A percentile compares a stretch with the other conserved stretches of the same genome.
These are phyloP conservation scores for Aphrophora alni DNA, from an alignment of 2,888 invertebrate genomes.

Conservation along the genomic window DNA sequence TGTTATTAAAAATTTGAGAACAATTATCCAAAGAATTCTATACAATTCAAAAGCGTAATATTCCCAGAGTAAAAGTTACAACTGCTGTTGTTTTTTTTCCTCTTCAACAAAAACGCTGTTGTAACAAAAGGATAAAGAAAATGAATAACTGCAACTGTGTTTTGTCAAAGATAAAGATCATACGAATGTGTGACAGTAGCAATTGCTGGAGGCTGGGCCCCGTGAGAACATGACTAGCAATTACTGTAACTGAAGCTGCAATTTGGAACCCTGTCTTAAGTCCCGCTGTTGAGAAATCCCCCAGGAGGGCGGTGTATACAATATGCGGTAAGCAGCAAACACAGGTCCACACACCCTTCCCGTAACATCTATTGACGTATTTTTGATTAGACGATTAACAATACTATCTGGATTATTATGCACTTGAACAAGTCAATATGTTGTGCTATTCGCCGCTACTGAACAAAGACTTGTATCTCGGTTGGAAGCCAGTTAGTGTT, in stretches of 20 bases:
- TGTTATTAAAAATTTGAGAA: no score
- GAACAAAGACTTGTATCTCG: not conserved
- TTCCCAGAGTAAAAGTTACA: not conserved
- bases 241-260: constrained; percentile 39
- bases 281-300: constrained; percentile 28
- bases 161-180: not conserved
- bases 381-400: constrained; percentile 37
- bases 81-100: no score
- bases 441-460: not conserved
- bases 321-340: constrained; percentile 28
- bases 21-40: no score
- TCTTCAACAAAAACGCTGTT: not conserved
- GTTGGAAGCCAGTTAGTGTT: not conserved
- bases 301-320: constrained; percentile 7
- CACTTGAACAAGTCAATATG: constrained; percentile 23
- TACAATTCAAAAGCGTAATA: not conserved
- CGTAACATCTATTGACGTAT: constrained; percentile 37
- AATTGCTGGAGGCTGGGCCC: not conserved
- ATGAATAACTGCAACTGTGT: not conserved
- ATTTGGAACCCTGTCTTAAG: constrained; percentile 28
- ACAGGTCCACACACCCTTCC: constrained; percentile 25
- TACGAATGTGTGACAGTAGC: not conserved
- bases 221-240: constrained; percentile 33
- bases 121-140: not conserved
- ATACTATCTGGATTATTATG: constrained; percentile 36